Percentiles rank a stretch among this genome's conserved stretches.
These are phyloP conservation scores for Galerucella calmariensis DNA, from an alignment of 2,888 invertebrate species.

Conservation along the genomic window DNA sequence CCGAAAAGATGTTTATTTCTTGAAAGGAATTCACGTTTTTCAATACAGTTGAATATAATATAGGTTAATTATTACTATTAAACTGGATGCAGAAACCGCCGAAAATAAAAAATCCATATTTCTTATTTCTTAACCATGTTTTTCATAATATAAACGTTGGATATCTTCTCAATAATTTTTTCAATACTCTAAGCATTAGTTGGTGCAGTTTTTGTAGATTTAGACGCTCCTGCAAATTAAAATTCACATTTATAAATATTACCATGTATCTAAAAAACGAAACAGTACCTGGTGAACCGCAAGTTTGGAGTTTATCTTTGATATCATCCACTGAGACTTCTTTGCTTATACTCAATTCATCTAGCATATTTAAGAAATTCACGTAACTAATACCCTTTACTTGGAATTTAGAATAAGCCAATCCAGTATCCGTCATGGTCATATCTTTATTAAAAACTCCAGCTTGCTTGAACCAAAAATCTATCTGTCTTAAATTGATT, in stretches of 20 bases:
- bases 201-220: constrained; percentile 8
- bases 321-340: constrained; percentile 79
- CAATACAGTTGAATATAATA: too few species aligned
- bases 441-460: constrained; percentile 78
- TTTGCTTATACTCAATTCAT: constrained; percentile 83
- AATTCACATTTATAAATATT: background rate
- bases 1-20: too few species aligned
- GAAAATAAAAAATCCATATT: too few species aligned
- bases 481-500: constrained; percentile 89
- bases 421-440: constrained; percentile 89
- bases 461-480: constrained; percentile 95
- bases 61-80: too few species aligned
- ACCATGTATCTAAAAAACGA: background rate
- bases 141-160: background rate
- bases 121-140: too few species aligned
- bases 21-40: too few species aligned
- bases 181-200: background rate
- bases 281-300: constrained; percentile 70
- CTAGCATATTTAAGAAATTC: constrained; percentile 73
- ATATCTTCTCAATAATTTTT: background rate
- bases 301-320: constrained; percentile 79
- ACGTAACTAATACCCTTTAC: constrained; percentile 54
- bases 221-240: background rate
- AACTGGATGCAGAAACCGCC: too few species aligned
- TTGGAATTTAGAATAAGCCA: constrained; percentile 89